A percentile compares a stretch with the other conserved stretches of the same genome.
Evolutionary conservation across 2,888 invertebrate genomes (phyloP).

Genomic region (Drosophila merina): DNA sequence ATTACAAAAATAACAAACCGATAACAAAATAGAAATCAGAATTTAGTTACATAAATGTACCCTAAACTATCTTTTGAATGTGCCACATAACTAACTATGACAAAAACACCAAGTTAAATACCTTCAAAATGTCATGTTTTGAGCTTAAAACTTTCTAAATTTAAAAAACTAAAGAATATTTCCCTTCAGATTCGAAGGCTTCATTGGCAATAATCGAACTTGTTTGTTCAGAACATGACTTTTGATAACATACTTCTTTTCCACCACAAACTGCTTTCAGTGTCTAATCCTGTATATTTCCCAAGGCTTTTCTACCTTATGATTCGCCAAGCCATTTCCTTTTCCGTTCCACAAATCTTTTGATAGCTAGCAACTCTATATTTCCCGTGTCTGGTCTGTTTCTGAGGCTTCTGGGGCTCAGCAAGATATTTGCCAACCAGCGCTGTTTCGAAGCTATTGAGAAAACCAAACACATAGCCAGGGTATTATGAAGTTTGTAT

Average conservation of each 20-base stretch:
- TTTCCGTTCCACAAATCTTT: constrained; percentile 1
- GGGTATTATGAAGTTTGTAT: constrained; percentile 79
- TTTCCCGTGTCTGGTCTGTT: constrained; percentile 27
- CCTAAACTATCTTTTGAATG: constrained; percentile 61
- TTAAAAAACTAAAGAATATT: neutral
- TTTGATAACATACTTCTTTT: constrained; percentile 14
- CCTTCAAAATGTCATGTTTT: constrained; percentile 40
- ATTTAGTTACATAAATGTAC: constrained; percentile 22
- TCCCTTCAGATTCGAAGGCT: neutral
- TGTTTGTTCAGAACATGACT: constrained; percentile 36
- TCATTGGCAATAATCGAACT: constrained; percentile 17
- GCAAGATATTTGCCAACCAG: constrained; percentile 42
- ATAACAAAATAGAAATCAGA: constrained; percentile 1
- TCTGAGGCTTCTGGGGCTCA: constrained; percentile 20
- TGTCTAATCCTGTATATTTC: constrained; percentile 47
- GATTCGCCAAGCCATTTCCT: constrained; percentile 6
- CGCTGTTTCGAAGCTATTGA: constrained; percentile 54
- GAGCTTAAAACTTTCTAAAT: constrained; percentile 16
- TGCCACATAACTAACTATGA: constrained; percentile 61
- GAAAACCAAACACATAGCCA: constrained; percentile 52
- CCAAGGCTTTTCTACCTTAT: constrained; percentile 26
- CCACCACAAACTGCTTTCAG: constrained; percentile 49
- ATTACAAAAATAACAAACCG: constrained; percentile 14
- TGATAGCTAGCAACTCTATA: constrained; percentile 15
- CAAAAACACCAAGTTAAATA: constrained; percentile 11